Percentiles rank a stretch among this genome's conserved stretches.
Conservation (phyloP, 1,140 invertebrate genomes). For the Phthorimaea operculella region DNA sequence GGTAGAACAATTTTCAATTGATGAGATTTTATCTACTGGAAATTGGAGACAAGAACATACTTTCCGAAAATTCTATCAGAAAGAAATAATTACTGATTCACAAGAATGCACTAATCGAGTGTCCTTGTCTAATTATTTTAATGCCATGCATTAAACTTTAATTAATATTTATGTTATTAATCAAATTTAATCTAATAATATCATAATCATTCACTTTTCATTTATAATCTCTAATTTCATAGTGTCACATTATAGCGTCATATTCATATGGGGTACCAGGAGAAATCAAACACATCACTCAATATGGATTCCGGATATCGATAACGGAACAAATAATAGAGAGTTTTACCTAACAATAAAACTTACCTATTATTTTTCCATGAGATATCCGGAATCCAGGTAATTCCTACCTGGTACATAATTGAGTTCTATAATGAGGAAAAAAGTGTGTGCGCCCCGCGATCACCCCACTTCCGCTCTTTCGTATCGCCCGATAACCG, state of each 20-base stretch:
- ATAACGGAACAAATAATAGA: conserved; percentile 19
- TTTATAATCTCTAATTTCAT: conserved; percentile 1
- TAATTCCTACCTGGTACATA: not conserved
- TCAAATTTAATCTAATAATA: not conserved
- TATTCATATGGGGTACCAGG: conserved; percentile 16
- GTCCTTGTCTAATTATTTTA: conserved; percentile 17
- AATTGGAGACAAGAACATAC: conserved; percentile 32
- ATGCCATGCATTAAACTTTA: conserved; percentile 1
- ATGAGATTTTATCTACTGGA: conserved; percentile 26
- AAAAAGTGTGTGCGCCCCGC: too few relatives aligned
- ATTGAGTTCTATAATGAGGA: conserved; percentile 2
- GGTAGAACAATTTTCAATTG: conserved; percentile 24
- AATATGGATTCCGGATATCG: conserved; percentile 13
- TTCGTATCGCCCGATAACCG: too few relatives aligned
- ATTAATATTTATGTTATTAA: conserved; percentile 3
- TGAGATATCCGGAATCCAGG: conserved; percentile 1
- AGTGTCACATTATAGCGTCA: conserved; percentile 20
- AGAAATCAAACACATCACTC: conserved; percentile 25
- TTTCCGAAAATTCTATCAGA: conserved; percentile 25
- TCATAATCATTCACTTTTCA: too few relatives aligned
- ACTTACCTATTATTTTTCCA: conserved; percentile 17
- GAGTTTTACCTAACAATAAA: conserved; percentile 19
- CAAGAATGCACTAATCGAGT: conserved; percentile 7
- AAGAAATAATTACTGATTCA: conserved; percentile 12
- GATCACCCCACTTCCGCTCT: too few relatives aligned